Percentiles rank a stretch among this genome's conserved stretches.
phyloP scores from a whole-genome alignment of 2,797 vertebrate genomes.

The Acrossocheilus fasciatus region DNA sequence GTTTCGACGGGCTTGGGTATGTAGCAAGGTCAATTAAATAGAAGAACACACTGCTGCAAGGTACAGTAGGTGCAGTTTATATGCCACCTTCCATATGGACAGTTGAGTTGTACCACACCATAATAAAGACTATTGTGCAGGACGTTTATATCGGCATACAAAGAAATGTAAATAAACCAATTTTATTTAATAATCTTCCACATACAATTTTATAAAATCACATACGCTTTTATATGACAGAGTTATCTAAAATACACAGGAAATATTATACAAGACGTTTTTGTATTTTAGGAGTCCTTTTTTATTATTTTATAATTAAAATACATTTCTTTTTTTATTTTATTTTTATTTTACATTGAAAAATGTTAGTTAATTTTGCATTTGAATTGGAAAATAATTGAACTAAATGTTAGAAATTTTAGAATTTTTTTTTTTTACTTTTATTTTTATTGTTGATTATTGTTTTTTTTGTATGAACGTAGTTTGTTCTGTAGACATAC shows the following conservation, averaged over 20 bases:
- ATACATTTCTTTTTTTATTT: neutral
- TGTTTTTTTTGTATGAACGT: neutral
- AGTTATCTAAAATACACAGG: constrained; percentile 69
- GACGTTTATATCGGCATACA: constrained; percentile 44
- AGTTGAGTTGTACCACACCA: neutral
- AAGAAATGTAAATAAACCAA: constrained; percentile 59
- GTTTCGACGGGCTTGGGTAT: constrained; percentile 31
- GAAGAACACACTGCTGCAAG: constrained; percentile 17
- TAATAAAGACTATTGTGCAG: constrained; percentile 54
- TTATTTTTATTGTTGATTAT: neutral
- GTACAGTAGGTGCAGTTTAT: constrained; percentile 3
- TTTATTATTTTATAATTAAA: constrained; percentile 26
- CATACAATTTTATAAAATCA: constrained; percentile 28
- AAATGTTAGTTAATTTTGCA: constrained; percentile 48
- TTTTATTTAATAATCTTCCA: constrained; percentile 57
- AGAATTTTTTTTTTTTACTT: neutral
- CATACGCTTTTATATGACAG: constrained; percentile 48
- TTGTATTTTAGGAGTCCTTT: constrained; percentile 42
- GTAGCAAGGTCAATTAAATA: constrained; percentile 25
- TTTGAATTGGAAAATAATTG: constrained; percentile 50
- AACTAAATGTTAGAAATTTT: neutral
- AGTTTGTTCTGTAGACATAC: neutral
- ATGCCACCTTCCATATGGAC: constrained; percentile 18
- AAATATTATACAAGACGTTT: constrained; percentile 56
- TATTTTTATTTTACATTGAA: constrained; percentile 2